These are phyloP conservation scores for Rhyacophila evoluta DNA, from an alignment of 2,888 invertebrate genomes.

Conservation along the genomic window DNA sequence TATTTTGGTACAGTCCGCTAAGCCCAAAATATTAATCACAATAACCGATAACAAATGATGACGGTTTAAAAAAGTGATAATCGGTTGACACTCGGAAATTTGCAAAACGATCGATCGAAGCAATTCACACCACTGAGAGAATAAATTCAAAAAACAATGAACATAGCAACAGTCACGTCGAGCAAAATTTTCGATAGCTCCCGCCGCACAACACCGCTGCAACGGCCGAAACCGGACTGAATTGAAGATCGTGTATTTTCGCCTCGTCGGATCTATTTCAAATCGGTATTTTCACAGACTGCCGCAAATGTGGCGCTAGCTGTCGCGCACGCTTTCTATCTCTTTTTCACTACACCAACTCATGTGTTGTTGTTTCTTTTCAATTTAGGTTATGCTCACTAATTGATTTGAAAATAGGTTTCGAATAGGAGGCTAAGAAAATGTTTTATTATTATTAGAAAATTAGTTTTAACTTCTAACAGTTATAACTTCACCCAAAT, in stretches of 20 bases:
- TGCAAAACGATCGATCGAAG: neutral
- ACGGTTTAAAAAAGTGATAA: neutral
- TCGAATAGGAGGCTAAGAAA: neutral
- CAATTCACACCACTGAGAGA: slow-evolving; percentile 6
- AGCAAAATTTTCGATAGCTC: slow-evolving; percentile 17
- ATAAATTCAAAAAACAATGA: slow-evolving; percentile 40
- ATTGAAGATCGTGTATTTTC: slow-evolving; percentile 3
- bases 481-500: neutral
- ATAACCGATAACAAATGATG: neutral
- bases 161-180: slow-evolving; percentile 39
- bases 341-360: slow-evolving; percentile 25
- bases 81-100: neutral
- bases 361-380: slow-evolving; percentile 29
- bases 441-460: neutral
- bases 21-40: slow-evolving; percentile 30
- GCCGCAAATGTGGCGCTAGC: slow-evolving; percentile 46
- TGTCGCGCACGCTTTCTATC: slow-evolving; percentile 41
- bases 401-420: slow-evolving; percentile 48
- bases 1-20: slow-evolving; percentile 37
- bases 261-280: slow-evolving; percentile 40
- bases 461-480: neutral
- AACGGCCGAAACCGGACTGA: slow-evolving; percentile 51
- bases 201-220: neutral
- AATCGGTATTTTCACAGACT: slow-evolving; percentile 41
- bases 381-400: slow-evolving; percentile 33